A percentile compares a stretch with the other conserved stretches of the same genome.
Evolutionary conservation across 2,113 vertebrate species (phyloP).

Genomic region (Dasyornis broadbenti): DNA sequence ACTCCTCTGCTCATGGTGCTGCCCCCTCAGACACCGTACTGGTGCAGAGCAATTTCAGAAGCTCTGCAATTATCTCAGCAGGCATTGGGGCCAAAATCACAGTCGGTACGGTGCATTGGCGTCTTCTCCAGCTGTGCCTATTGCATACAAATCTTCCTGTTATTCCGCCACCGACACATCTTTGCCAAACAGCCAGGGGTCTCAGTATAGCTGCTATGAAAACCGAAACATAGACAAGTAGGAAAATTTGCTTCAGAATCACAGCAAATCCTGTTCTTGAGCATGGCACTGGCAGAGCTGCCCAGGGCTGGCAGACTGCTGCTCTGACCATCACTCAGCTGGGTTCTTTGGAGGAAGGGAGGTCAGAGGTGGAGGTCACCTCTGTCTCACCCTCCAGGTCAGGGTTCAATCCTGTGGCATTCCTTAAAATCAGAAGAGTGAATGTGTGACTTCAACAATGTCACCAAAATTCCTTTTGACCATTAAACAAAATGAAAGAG

Average conservation of each 20-base stretch:
- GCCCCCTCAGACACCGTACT: rapidly evolving
- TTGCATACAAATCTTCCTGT: not conserved
- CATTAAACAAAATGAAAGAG: not conserved
- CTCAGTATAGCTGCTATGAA: not conserved
- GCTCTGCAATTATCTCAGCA: not conserved
- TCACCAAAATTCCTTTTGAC: not conserved
- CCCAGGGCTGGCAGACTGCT: not conserved
- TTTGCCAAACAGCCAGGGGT: rapidly evolving
- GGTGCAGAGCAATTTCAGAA: not conserved
- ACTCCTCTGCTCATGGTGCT: not conserved
- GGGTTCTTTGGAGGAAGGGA: not conserved
- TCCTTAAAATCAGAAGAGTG: not conserved
- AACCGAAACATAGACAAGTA: not conserved
- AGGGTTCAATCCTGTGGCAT: conserved; percentile 24
- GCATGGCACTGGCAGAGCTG: not conserved
- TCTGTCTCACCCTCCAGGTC: not conserved
- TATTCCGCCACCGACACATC: not conserved
- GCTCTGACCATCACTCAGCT: not conserved
- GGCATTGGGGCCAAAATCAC: not conserved
- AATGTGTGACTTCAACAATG: not conserved
- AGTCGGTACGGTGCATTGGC: not conserved
- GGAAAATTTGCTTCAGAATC: not conserved
- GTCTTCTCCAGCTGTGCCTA: not conserved
- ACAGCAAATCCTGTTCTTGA: not conserved
- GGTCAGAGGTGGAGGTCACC: not conserved